Evolutionary conservation across 2,888 invertebrate genomes (phyloP).

Genomic region (Tridacna gigas): DNA sequence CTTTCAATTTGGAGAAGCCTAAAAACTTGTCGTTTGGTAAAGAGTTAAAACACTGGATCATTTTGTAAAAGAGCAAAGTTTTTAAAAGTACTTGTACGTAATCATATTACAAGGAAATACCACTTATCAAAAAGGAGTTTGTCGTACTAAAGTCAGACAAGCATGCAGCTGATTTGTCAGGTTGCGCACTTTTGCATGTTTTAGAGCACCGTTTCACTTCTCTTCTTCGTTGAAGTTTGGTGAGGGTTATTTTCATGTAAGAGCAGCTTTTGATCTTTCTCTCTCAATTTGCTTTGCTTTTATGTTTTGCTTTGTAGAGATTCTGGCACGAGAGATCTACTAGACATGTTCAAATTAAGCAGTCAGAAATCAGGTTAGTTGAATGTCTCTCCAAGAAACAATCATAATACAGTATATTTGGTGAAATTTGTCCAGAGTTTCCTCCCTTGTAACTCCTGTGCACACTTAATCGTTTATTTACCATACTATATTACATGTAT

Average conservation of each 20-base stretch:
- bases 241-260: neutral
- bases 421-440: conserved; percentile 13
- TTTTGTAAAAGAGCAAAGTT: too few relatives aligned
- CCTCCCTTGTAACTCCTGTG: neutral
- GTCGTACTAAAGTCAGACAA: too few relatives aligned
- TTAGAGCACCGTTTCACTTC: neutral
- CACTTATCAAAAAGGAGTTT: too few relatives aligned
- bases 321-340: conserved; percentile 33
- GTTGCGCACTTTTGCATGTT: too few relatives aligned
- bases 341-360: conserved; percentile 61
- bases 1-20: too few relatives aligned
- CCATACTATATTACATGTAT: neutral
- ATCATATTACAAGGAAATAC: too few relatives aligned
- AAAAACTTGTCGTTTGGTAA: too few relatives aligned
- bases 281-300: conserved; percentile 47
- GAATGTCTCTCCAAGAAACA: neutral
- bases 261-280: neutral
- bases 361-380: conserved; percentile 60
- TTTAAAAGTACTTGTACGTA: too few relatives aligned
- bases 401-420: neutral
- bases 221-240: neutral
- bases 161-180: too few relatives aligned
- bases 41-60: too few relatives aligned
- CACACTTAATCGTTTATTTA: neutral
- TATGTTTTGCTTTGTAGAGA: conserved; percentile 57